Evolutionary conservation across 2,797 vertebrate genomes (phyloP), one percentile per base, ranked within the genome.

Genomic region (Sebastes minor): DNA sequence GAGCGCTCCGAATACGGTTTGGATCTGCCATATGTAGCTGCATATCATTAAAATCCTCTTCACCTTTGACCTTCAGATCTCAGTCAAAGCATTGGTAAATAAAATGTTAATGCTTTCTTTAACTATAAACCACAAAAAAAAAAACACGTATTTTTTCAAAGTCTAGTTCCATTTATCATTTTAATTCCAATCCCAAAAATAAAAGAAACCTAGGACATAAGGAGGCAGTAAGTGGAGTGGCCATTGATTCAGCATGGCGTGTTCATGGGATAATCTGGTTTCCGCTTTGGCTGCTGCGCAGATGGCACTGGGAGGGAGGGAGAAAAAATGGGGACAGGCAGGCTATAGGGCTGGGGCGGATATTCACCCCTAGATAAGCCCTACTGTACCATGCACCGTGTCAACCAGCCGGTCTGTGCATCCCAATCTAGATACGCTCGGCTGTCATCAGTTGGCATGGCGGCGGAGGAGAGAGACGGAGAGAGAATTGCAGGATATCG

Each of bases 221-320:
- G 77, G 76, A 83, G 62, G 76, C 78, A 63, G 78, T 69, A 73
- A 87, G 80, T 66, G 63, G 61, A 81, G 76, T 53, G 82, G 61
- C 72, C 83, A 91, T 88, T 88, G 88, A 92, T 90, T 93, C 86
- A 70, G 76, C 69, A 78, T 90, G 86, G 90, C 83, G 62, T 11
- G 82, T 85, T 89, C 85, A 76, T 86, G 85, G 87, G 91, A 94
- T 95, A 95, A 95, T 95, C 94, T 95, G 89, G 90, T 94, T 92
- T 94, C 87, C 56, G 77, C 91, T 91, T 84, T 93, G 89, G 90
- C 86, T 82, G 80, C 72, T 80, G 89, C 73, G 89, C 95, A 96
- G 95, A 95, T 95, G 94, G 95, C 67, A 33, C 56, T 76, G 81
- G 80, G 78, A 85, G 78, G 49, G 52, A n/a, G 27, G 10, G 6